These are phyloP conservation scores for Enteromius afrohamiltoni DNA, from an alignment of 2,797 vertebrate genomes.

Conservation along the genomic window DNA sequence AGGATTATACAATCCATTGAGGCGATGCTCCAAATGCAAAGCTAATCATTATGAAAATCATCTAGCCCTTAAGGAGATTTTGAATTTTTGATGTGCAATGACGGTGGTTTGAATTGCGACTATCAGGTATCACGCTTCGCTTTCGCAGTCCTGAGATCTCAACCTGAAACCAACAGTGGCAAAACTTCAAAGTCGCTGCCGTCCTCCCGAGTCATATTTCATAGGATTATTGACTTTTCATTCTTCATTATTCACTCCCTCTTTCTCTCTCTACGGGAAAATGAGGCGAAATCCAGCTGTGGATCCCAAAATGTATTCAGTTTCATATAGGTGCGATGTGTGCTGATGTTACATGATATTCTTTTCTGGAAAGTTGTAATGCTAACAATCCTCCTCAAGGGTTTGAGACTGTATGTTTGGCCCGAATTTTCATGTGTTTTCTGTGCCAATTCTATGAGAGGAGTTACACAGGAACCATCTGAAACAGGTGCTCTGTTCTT, in stretches of 20 bases:
- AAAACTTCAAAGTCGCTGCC: neutral
- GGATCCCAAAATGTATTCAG: constrained; percentile 49
- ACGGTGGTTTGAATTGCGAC: neutral
- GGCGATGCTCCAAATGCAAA: constrained; percentile 13
- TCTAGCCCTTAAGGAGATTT: neutral
- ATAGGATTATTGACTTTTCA: neutral
- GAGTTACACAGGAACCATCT: constrained; percentile 3
- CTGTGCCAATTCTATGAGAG: constrained; percentile 7
- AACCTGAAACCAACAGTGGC: neutral
- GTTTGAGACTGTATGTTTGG: neutral
- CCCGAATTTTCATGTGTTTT: neutral
- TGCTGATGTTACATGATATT: constrained; percentile 42
- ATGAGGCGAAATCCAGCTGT: constrained; percentile 16
- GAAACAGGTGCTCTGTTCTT: constrained; percentile 32
- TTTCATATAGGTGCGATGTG: constrained; percentile 39
- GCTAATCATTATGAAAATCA: neutral
- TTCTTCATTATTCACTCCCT: neutral
- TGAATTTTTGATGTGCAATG: neutral
- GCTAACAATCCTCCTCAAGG: neutral
- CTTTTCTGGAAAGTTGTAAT: constrained; percentile 46
- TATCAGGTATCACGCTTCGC: neutral
- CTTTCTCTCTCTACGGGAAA: neutral
- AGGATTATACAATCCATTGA: neutral
- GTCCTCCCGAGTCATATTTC: neutral
- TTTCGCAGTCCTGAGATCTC: neutral